Base-by-base conservation (phyloP, 2,113 vertebrate genomes). In the Tetrax tetrax region DNA sequence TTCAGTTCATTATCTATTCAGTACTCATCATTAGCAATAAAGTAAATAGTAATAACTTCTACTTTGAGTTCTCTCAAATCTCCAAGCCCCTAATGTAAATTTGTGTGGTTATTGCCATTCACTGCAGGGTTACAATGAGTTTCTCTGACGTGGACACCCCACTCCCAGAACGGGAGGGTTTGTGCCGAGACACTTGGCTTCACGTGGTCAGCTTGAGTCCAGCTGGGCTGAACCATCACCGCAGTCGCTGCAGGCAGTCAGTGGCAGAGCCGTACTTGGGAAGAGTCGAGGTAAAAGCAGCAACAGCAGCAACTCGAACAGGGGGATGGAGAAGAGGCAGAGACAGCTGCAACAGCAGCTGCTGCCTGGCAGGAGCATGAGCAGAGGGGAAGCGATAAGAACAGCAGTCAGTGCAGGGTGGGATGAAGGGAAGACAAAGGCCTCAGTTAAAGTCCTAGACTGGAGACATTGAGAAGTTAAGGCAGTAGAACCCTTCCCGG, bases 191-290 rank as follows among this genome's bases (percentile, higher is more conserved):
- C 57, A 8, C n/a, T 45, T 43, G 38, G 38, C 70, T 53, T 61
- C 53, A 2, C 1, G 0, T 29, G 19, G 9, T 79, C 57, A 29
- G 16, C 6, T 5, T 18, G 51, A 20, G 20, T 75, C 47, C 24
- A 31, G 19, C 59, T 2, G 0, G 51, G 17, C 74, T 29, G 22
- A 65, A n/a, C 29, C 12, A 1, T 37, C 1, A 0, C 70, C 15
- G 22, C 41, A 7, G 9, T 48, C 8, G 4, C 68, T 50, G 77
- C 54, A 38, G 50, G 54, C 35, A 53, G 3, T 21, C 17, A 4
- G 37, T 17, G 47, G 24, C 56, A 63, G 43, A 5, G 1, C 18
- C 1, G 0, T 24, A 6, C 57, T 50, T 11, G 31, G 75, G 17
- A 59, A 28, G 56, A 59, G 43, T 27, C 1, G 1, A 71, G 65